Evolutionary conservation across 2,113 vertebrate species (phyloP).

Genomic region (Danionella cerebrum): DNA sequence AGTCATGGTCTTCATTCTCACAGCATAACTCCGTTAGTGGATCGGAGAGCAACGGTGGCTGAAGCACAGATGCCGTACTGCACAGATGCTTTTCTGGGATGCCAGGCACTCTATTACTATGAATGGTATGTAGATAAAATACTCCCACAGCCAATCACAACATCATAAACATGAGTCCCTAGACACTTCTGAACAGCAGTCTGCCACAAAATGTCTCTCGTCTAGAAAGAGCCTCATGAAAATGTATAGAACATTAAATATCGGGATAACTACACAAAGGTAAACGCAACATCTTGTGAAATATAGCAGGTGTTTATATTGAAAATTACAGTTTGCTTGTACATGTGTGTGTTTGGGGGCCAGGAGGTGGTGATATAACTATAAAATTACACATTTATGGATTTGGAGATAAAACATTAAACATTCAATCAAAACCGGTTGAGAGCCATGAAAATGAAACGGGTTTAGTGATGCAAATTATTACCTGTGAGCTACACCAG

Average conservation of each 20-base stretch:
- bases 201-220: not conserved
- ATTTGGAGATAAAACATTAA: too few species aligned
- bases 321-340: not conserved
- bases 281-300: not conserved
- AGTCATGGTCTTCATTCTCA: conserved; percentile 7
- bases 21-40: not conserved
- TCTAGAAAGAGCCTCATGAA: not conserved
- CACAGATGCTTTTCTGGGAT: not conserved
- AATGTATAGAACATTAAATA: not conserved
- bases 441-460: too few species aligned
- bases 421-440: too few species aligned
- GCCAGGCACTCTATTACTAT: not conserved
- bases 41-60: not conserved
- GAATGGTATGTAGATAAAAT: conserved; percentile 1
- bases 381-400: too few species aligned
- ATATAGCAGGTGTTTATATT: not conserved
- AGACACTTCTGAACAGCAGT: not conserved
- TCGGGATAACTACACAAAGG: not conserved
- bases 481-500: too few species aligned
- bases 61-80: not conserved
- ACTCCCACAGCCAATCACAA: not conserved
- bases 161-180: not conserved
- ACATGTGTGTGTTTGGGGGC: not conserved
- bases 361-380: too few species aligned
- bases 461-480: too few species aligned